A percentile compares a stretch with the other conserved stretches of the same genome.
phyloP scores from a whole-genome alignment of 2,113 vertebrate species.

The Cyphomyrus discorhynchus region DNA sequence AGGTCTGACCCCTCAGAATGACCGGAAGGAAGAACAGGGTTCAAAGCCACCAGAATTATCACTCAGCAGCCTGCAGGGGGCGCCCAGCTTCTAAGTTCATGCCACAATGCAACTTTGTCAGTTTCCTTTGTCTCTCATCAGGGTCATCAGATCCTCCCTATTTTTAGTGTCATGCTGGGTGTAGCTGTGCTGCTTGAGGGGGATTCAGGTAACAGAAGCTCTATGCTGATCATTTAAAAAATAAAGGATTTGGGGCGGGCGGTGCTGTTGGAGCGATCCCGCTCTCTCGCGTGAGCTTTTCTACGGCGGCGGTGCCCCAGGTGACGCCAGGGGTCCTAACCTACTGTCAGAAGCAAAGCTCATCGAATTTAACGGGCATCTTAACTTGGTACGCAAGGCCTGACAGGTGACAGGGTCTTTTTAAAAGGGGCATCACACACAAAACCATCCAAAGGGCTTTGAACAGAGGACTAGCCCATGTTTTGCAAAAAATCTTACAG shows the following conservation, averaged over 20 bases:
- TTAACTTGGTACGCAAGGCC: background rate
- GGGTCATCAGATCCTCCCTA: conserved; percentile 26
- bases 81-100: background rate
- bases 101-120: conserved; percentile 11
- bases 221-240: background rate
- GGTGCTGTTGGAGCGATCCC: background rate
- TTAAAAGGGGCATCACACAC: background rate
- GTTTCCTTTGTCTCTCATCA: background rate
- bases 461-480: background rate
- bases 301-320: background rate
- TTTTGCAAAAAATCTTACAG: background rate
- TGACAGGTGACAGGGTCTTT: background rate
- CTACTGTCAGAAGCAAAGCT: background rate
- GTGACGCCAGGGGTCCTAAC: background rate
- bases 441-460: background rate
- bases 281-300: background rate
- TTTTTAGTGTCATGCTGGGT: conserved; percentile 39
- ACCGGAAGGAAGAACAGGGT: background rate
- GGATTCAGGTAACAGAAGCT: background rate
- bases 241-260: background rate
- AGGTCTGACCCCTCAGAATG: background rate
- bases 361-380: background rate
- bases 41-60: background rate
- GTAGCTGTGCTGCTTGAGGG: conserved; percentile 23
- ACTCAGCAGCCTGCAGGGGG: background rate